Base-by-base conservation (phyloP, 2,113 vertebrate genomes). In the Mirounga angustirostris region DNA sequence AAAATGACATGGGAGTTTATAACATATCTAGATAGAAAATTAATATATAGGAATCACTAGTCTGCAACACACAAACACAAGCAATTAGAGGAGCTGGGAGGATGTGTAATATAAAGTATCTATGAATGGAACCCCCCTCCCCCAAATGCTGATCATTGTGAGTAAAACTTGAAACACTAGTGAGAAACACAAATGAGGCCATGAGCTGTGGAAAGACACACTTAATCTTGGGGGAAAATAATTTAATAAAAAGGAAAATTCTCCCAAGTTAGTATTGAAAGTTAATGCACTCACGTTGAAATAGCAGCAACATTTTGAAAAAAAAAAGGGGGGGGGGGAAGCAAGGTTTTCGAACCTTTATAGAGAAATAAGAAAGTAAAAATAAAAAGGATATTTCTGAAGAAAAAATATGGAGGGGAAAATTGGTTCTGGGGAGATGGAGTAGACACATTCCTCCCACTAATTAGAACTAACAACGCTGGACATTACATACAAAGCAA, bases 241-340 rank as follows among this genome's bases (percentile, higher is more conserved):
- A 80, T 40, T 91, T 11, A 91, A 54, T 21, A 43, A 80, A 78
- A 91, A 40, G 22, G 33, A 30, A 54, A 36, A 40, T 52, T n/a
- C 16, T 56, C 24, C 61, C 2, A 21, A 91, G 50, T 67, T 80
- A 61, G 46, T 50, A 21, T 56, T 10, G 16, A 80, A 80, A 91
- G 59, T 65, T 54, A 91, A 78, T 15, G 59, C 24, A 67, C 1
- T 40, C 26, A 30, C 16, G 56, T 30, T 56, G 28, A 50, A 67
- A 91, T 30, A 79, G n/a, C 30, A 52, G 26, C 43, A 63, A 11
- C 33, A 63, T 28, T 80, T 30, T 2, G 71, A 11, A 2, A 36
- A 26, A 18, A 40, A 21, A 5, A 11, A 0, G 3, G 7, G 4
- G 2, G n/a, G n/a, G 36, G 13, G 24, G 33, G 33, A 13, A 10